Percentiles rank a stretch among this genome's conserved stretches.
phyloP scores from a whole-genome alignment of 1,140 invertebrate genomes.

The Zaprionus tsacasi region DNA sequence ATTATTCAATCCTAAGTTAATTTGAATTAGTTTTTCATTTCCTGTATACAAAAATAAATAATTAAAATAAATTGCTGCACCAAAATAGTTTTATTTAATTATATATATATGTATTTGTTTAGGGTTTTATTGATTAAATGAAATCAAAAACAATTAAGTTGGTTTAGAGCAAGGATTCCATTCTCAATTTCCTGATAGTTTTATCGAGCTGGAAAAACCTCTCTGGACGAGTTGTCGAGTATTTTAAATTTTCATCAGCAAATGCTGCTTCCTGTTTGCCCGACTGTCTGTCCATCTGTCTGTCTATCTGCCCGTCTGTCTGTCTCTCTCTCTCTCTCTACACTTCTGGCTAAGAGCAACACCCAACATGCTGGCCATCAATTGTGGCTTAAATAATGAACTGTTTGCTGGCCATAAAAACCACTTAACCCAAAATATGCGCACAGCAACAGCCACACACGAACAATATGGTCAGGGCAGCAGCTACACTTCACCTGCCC shows the following conservation, averaged over 20 bases:
- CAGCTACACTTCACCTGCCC: background rate
- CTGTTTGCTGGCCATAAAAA: conserved; percentile 67
- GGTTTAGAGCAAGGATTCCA: too few relatives aligned
- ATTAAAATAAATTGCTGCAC: too few relatives aligned
- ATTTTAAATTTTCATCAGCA: background rate
- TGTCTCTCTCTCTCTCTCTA: too few relatives aligned
- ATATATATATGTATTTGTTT: background rate
- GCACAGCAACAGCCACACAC: conserved; percentile 19
- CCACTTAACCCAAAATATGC: conserved; percentile 71
- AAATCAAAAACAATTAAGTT: background rate
- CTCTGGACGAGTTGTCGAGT: background rate
- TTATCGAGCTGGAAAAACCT: too few relatives aligned
- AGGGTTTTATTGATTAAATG: background rate
- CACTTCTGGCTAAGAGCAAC: conserved; percentile 6
- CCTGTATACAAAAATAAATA: too few relatives aligned
- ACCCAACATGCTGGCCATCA: conserved; percentile 27
- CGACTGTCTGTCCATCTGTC: background rate
- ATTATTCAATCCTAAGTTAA: too few relatives aligned
- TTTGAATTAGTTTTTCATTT: too few relatives aligned
- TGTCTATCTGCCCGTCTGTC: background rate
- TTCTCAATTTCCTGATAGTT: too few relatives aligned
- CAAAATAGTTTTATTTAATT: background rate
- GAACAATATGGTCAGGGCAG: background rate
- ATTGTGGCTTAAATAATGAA: conserved; percentile 60
- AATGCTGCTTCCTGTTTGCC: background rate